phyloP scores from a whole-genome alignment of 2,888 invertebrate species.

The Drosophila prostipennis region DNA sequence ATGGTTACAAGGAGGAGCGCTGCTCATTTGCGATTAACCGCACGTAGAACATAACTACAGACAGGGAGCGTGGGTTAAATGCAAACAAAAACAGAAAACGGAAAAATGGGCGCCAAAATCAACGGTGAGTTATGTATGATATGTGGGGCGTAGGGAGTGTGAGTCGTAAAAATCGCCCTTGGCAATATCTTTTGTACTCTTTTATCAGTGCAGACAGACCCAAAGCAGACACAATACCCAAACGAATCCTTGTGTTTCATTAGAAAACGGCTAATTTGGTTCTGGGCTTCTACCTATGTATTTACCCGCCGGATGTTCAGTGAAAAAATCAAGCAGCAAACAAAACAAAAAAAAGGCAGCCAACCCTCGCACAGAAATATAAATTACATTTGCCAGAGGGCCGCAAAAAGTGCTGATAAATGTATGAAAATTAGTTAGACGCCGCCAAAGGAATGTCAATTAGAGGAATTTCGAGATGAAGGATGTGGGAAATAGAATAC shows the following conservation, averaged over 20 bases:
- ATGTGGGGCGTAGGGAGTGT: constrained; percentile 7
- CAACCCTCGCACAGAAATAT: constrained; percentile 41
- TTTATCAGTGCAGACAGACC: constrained; percentile 61
- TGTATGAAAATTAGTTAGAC: constrained; percentile 39
- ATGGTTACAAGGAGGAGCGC: constrained; percentile 56
- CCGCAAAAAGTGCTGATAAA: constrained; percentile 53
- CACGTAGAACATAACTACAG: constrained; percentile 67
- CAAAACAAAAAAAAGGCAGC: constrained; percentile 6
- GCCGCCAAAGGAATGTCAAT: constrained; percentile 28
- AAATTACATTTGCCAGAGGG: constrained; percentile 62
- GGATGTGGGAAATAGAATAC: not conserved
- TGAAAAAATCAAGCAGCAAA: constrained; percentile 31
- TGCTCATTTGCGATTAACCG: constrained; percentile 74
- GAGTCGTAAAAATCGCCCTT: constrained; percentile 45
- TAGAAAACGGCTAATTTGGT: constrained; percentile 61
- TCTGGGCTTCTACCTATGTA: constrained; percentile 18
- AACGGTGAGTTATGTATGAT: constrained; percentile 40
- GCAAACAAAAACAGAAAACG: constrained; percentile 22
- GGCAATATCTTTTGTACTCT: constrained; percentile 64
- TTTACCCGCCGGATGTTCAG: constrained; percentile 49
- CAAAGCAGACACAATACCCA: constrained; percentile 1
- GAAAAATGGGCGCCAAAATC: constrained; percentile 30
- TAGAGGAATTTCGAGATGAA: constrained; percentile 6
- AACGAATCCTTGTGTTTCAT: constrained; percentile 36
- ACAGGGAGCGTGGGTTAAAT: constrained; percentile 28